Conservation (phyloP, 2,888 invertebrate genomes). For the Rhaphigaster nebulosa region DNA sequence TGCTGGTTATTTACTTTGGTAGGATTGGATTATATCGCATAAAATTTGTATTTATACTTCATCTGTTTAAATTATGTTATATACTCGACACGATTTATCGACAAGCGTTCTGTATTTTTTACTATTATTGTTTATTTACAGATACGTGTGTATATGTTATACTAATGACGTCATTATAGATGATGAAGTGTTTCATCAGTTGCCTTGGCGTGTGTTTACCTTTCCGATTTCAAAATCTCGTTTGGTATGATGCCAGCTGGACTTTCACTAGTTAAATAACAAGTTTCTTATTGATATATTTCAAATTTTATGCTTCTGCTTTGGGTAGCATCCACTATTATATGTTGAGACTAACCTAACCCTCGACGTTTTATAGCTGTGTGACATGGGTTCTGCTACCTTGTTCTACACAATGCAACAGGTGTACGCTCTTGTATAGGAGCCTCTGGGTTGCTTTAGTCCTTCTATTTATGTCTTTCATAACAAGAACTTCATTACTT, state of each 20-base stretch:
- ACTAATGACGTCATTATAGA: background rate
- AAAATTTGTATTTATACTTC: too few species aligned
- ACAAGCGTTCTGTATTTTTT: too few species aligned
- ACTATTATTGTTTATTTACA: too few species aligned
- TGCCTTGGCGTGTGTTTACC: background rate
- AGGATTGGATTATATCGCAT: too few species aligned
- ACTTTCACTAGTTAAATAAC: background rate
- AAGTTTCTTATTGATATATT: background rate
- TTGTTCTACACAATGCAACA: background rate
- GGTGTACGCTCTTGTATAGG: background rate
- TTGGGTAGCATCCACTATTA: background rate
- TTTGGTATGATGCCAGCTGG: background rate
- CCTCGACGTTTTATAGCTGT: background rate
- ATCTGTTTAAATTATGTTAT: too few species aligned
- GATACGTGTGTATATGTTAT: background rate
- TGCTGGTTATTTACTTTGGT: too few species aligned
- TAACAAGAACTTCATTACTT: background rate
- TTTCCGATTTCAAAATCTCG: background rate
- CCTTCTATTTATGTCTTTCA: background rate
- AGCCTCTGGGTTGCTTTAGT: background rate
- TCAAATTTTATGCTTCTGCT: background rate
- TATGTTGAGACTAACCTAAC: background rate
- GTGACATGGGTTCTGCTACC: background rate
- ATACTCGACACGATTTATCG: too few species aligned
- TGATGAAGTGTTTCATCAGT: background rate